These are phyloP conservation scores for Probaryconus sp. DNA, from an alignment of 1,140 invertebrate genomes.

Conservation along the genomic window DNA sequence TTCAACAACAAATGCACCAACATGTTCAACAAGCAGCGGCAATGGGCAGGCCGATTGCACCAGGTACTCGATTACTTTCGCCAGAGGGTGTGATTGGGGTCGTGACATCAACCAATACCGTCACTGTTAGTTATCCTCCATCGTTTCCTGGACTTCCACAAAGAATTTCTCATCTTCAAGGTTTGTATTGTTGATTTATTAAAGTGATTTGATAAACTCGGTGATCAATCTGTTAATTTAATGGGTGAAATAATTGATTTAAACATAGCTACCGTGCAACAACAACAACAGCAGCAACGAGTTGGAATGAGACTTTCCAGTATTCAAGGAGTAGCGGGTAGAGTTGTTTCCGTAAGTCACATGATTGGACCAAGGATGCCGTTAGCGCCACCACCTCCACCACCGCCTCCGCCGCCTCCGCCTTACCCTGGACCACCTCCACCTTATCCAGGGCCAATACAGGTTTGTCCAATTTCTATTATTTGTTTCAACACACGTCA, in stretches of 20 bases:
- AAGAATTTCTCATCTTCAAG: conserved; percentile 73
- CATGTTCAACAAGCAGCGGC: conserved; percentile 82
- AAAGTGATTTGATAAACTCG: too few species aligned
- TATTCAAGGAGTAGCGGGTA: conserved; percentile 70
- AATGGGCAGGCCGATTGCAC: conserved; percentile 80
- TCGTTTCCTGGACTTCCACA: conserved; percentile 77
- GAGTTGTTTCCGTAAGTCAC: conserved; percentile 74
- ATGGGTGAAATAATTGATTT: too few species aligned
- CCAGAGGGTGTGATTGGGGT: conserved; percentile 83
- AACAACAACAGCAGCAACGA: conserved; percentile 72
- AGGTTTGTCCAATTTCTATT: conserved; percentile 65
- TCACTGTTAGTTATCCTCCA: conserved; percentile 81
- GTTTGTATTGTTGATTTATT: conserved; percentile 49
- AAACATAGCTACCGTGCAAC: conserved; percentile 58
- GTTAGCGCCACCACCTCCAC: conserved; percentile 80
- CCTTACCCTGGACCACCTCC: conserved; percentile 80
- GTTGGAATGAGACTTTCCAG: conserved; percentile 71
- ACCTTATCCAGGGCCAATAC: conserved; percentile 81
- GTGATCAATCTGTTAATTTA: too few species aligned
- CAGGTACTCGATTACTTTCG: conserved; percentile 81
- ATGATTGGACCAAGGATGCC: conserved; percentile 76
- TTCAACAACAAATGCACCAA: conserved; percentile 80
- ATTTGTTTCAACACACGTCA: neutral
- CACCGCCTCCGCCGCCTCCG: conserved; percentile 82
- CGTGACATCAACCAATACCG: conserved; percentile 82